Evolutionary conservation across 1,140 invertebrate species (phyloP).

Genomic region (Aplysia californica): DNA sequence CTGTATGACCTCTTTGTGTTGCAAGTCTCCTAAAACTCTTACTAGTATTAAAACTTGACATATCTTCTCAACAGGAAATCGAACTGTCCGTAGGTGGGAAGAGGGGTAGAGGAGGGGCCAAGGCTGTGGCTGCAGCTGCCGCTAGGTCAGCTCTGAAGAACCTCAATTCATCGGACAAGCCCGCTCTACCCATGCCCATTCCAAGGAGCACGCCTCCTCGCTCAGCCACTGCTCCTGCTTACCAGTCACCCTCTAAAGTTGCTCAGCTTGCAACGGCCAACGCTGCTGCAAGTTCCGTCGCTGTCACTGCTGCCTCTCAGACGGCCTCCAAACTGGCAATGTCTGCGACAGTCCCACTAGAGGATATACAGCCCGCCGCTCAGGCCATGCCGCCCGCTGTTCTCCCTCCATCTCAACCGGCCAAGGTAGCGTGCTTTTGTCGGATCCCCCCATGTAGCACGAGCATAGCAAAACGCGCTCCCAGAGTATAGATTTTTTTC

Average conservation of each 20-base stretch:
- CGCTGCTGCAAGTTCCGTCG: not conserved
- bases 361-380: constrained; percentile 21
- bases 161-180: constrained; percentile 21
- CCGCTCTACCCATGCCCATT: not conserved
- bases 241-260: constrained; percentile 24
- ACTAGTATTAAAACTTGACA: no score
- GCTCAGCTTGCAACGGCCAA: not conserved
- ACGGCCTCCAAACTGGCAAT: constrained; percentile 3
- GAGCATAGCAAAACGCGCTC: no score
- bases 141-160: constrained; percentile 41
- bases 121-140: constrained; percentile 62
- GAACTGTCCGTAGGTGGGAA: constrained; percentile 35
- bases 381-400: constrained; percentile 66
- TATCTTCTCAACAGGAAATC: constrained; percentile 33
- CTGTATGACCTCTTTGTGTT: no score
- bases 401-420: constrained; percentile 78
- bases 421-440: constrained; percentile 70
- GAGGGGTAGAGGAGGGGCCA: constrained; percentile 32
- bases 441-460: no score
- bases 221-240: constrained; percentile 16
- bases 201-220: constrained; percentile 21
- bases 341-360: constrained; percentile 4
- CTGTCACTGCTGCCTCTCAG: not conserved
- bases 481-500: no score
- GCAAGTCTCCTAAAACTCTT: no score